Percentiles rank a stretch among this genome's conserved stretches.
Conservation (phyloP, 1,140 invertebrate genomes). For the Macrobrachium nipponense region DNA sequence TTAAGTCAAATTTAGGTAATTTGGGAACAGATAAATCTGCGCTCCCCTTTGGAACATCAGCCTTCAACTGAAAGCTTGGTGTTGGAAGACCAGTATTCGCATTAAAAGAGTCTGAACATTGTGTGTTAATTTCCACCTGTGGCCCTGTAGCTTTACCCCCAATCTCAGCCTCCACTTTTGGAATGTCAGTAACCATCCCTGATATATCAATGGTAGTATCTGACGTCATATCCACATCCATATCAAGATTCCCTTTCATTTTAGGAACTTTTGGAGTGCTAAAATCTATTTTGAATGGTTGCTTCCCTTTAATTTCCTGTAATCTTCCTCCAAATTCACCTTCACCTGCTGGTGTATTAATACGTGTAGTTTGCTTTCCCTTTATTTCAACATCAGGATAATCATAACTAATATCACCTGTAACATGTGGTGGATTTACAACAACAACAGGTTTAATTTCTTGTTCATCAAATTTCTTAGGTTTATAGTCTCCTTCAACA, state of each 20-base stretch:
- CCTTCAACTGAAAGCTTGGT: too few relatives aligned
- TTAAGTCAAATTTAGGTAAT: background rate
- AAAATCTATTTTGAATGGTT: constrained; percentile 15
- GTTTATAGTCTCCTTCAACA: constrained; percentile 29
- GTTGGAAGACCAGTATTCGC: too few relatives aligned
- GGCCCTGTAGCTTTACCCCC: constrained; percentile 29
- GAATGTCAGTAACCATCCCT: constrained; percentile 16
- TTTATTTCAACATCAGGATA: constrained; percentile 29
- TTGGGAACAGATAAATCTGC: constrained; percentile 22
- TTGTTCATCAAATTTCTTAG: constrained; percentile 16
- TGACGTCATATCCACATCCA: constrained; percentile 12
- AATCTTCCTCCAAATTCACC: background rate
- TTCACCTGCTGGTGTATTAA: constrained; percentile 6
- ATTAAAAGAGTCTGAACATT: background rate
- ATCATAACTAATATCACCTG: constrained; percentile 1
- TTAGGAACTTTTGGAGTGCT: constrained; percentile 35
- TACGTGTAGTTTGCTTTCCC: background rate
- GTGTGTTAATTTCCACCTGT: constrained; percentile 11
- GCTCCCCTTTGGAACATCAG: constrained; percentile 21
- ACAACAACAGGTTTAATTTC: constrained; percentile 1
- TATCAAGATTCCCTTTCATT: constrained; percentile 17
- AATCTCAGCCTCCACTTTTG: constrained; percentile 30
- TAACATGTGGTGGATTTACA: background rate
- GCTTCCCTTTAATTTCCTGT: constrained; percentile 17
- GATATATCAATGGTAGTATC: constrained; percentile 3